Base-by-base conservation (phyloP, 2,113 vertebrate genomes). In the Corythornis vintsioides region DNA sequence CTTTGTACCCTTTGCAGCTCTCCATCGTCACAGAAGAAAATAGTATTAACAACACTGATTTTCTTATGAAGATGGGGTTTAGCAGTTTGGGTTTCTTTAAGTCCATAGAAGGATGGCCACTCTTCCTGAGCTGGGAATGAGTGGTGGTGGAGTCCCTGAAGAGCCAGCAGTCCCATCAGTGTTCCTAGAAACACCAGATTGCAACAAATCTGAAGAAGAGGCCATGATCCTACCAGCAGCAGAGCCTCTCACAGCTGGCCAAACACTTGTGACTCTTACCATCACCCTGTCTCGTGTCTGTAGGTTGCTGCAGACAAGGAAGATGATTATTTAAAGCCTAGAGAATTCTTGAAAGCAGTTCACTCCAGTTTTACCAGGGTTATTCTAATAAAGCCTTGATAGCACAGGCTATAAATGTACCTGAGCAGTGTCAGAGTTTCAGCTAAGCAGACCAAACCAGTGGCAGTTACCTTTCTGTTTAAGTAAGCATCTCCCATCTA, bases 261-360 rank as follows among this genome's bases (percentile, higher is more conserved):
- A 3, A 26, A 11, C 29, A 22, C 17, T 25, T 57, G 9, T 3
- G 5, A 13, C 22, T 43, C 29, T 59, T 31, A 22, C 40, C 38
- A 16, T 50, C 2, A 0, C 24, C 33, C 70, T 50, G 25, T 48
- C 71, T 42, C 0, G 0, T 48, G 21, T 35, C 56, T 59, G 47
- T 66, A 45, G n/a, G 38, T 42, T 52, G 21, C 61, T 59, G 31
- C 69, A 76, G 31, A n/a, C 38, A 31, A 33, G 14, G 35, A 81
- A 50, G 12, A 47, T 72, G 25, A 74, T 7, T n/a, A 38, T 59
- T 59, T 43, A 45, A 75, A 66, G 60, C 43, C 52, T 31, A 29
- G 29, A 52, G 47, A 18, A 31, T 74, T 31, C 52, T 20, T 66
- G 53, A 55, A 47, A 52, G 28, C 28, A 45, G 40, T 48, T 52